phyloP scores from a whole-genome alignment of 2,113 vertebrate genomes.

The Catharus bicknelli region DNA sequence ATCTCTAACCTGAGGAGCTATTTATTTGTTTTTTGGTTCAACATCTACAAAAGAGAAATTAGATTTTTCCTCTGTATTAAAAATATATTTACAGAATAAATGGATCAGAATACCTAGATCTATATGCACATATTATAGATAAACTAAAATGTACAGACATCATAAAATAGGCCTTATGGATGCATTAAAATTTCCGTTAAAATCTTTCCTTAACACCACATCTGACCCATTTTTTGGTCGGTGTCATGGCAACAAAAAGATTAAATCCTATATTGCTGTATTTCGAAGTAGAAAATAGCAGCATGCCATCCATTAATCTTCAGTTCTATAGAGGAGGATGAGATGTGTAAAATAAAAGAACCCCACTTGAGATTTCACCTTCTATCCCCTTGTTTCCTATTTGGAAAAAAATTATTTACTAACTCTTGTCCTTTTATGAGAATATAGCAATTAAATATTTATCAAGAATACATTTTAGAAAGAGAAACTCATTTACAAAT shows the following conservation, averaged over 20 bases:
- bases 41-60: background rate
- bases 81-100: background rate
- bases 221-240: slow-evolving; percentile 36
- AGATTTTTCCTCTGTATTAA: background rate
- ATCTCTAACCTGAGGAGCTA: background rate
- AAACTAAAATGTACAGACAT: background rate
- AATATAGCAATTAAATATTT: background rate
- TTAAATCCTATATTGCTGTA: slow-evolving; percentile 45
- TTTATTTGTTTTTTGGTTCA: background rate
- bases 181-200: background rate
- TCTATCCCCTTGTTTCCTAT: background rate
- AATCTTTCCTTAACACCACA: slow-evolving; percentile 1
- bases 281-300: slow-evolving; percentile 39
- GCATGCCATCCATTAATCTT: slow-evolving; percentile 21
- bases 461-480: background rate
- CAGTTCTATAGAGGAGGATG: background rate
- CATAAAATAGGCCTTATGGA: background rate
- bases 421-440: background rate
- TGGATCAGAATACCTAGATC: background rate
- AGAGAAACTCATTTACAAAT: background rate
- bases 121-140: background rate
- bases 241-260: slow-evolving; percentile 52
- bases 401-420: background rate
- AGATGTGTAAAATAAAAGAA: background rate
- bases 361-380: background rate